phyloP scores from a whole-genome alignment of 2,797 vertebrate species.

The Pyrocephalus nanus region DNA sequence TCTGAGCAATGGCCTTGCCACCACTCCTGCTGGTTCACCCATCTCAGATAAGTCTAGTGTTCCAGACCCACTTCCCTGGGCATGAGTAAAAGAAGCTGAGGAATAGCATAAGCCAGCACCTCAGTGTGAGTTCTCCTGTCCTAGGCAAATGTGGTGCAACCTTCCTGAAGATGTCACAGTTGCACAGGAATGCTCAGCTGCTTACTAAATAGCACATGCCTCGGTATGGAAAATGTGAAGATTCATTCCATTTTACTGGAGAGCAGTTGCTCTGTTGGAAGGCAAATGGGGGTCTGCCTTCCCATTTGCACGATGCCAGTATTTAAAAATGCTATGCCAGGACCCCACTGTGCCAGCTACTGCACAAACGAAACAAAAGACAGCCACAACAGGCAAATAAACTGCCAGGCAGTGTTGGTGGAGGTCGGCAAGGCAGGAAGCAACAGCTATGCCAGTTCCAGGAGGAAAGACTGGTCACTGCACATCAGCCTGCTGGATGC shows the following conservation, averaged over 20 bases:
- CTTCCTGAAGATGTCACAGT: background rate
- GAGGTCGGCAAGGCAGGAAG: background rate
- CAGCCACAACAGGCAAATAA: background rate
- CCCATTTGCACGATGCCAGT: background rate
- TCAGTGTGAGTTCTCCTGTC: background rate
- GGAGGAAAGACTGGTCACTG: fast-evolving
- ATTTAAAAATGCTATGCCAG: background rate
- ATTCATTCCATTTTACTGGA: background rate
- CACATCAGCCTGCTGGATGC: background rate
- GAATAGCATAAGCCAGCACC: background rate
- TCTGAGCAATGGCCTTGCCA: background rate
- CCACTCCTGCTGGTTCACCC: background rate
- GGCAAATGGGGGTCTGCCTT: background rate
- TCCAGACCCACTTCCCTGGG: background rate
- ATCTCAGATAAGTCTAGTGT: background rate
- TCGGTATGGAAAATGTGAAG: background rate
- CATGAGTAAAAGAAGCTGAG: background rate
- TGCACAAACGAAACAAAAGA: background rate
- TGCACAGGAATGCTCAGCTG: background rate
- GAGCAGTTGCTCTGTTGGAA: background rate
- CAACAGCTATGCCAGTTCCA: background rate
- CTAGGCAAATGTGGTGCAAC: background rate
- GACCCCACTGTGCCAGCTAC: background rate
- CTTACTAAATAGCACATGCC: background rate
- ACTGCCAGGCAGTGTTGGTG: background rate